These are phyloP conservation scores for Trichomycterus rosablanca DNA, from an alignment of 2,113 vertebrate species.

Conservation along the genomic window DNA sequence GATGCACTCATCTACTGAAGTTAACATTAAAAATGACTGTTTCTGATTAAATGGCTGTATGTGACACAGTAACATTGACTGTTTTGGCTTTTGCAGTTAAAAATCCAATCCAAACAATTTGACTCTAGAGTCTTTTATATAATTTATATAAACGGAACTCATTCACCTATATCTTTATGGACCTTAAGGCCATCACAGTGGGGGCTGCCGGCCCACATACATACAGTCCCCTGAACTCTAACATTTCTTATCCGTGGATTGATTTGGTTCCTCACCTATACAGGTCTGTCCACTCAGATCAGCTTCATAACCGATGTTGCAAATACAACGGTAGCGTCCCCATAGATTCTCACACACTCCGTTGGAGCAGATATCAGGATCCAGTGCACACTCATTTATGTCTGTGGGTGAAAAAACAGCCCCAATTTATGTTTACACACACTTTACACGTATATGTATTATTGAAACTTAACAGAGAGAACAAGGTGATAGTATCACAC, in stretches of 20 bases:
- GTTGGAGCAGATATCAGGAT: conserved; percentile 72
- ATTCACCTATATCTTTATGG: too few species aligned
- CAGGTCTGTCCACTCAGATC: conserved; percentile 65
- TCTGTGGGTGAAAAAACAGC: conserved; percentile 52
- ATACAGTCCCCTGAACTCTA: too few species aligned
- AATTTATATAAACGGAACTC: too few species aligned
- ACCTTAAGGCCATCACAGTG: too few species aligned
- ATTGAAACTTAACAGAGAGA: not conserved
- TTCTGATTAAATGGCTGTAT: too few species aligned
- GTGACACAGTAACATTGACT: too few species aligned
- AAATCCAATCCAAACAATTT: too few species aligned
- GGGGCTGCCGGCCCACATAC: too few species aligned
- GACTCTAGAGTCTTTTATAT: too few species aligned
- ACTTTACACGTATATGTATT: not conserved
- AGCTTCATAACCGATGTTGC: conserved; percentile 70
- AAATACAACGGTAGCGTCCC: conserved; percentile 69
- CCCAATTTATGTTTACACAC: not conserved
- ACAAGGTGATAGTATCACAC: not conserved
- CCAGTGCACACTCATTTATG: conserved; percentile 74
- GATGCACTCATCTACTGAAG: too few species aligned
- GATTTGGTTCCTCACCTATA: conserved; percentile 58
- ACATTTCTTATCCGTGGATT: not conserved
- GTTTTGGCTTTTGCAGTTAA: too few species aligned
- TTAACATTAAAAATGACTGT: too few species aligned
- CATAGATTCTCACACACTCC: conserved; percentile 73